Conservation (phyloP, 1,140 invertebrate species). For the Hermetia illucens region DNA sequence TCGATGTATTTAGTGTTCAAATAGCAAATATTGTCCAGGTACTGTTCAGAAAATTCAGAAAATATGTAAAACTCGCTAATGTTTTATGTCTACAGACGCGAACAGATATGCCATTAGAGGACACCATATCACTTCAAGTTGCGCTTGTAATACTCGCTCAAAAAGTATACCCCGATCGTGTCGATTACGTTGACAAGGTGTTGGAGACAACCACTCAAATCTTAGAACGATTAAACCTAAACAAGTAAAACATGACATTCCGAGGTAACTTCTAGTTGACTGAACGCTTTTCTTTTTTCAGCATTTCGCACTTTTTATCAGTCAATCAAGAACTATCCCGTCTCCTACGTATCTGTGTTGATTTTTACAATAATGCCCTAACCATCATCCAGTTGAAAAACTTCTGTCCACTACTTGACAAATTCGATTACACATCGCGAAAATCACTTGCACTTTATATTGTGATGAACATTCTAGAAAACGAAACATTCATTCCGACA, state of each 20-base stretch:
- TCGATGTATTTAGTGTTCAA: conserved; percentile 98
- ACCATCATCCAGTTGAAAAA: conserved; percentile 71
- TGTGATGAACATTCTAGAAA: conserved; percentile 33
- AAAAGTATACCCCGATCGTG: conserved; percentile 88
- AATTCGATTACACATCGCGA: conserved; percentile 81
- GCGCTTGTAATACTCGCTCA: conserved; percentile 89
- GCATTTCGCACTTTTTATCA: conserved; percentile 22
- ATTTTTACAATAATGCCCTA: conserved; percentile 87
- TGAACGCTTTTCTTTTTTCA: conserved; percentile 6
- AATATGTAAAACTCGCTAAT: conserved; percentile 3
- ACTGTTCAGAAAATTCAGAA: conserved; percentile 7
- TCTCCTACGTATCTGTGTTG: conserved; percentile 86
- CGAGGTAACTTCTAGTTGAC: conserved; percentile 1
- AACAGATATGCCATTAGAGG: conserved; percentile 88
- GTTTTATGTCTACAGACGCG: conserved; percentile 45
- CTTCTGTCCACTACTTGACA: conserved; percentile 71
- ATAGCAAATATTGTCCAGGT: conserved; percentile 90
- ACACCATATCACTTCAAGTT: conserved; percentile 91
- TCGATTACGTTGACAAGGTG: conserved; percentile 93
- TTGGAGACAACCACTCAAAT: conserved; percentile 79
- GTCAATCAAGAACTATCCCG: conserved; percentile 63
- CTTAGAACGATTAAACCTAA: conserved; percentile 61
- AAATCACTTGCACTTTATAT: conserved; percentile 79
- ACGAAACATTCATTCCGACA: conserved; percentile 74
- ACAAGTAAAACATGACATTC: conserved; percentile 42